These are phyloP conservation scores for Acrocera orbiculus DNA, from an alignment of 2,888 invertebrate genomes.

Conservation along the genomic window DNA sequence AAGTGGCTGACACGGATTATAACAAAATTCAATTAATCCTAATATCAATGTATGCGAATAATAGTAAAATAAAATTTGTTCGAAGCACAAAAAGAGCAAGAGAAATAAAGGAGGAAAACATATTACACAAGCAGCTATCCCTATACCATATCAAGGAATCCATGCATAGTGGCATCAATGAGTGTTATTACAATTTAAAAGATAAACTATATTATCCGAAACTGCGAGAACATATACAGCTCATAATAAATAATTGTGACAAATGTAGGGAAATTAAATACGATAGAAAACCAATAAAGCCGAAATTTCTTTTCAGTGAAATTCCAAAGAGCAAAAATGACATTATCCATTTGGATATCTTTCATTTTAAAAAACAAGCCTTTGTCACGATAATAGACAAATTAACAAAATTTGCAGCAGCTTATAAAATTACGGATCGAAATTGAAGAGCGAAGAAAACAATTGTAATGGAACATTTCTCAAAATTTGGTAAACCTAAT, in stretches of 20 bases:
- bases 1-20: conserved; percentile 7
- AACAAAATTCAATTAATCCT: too few species aligned
- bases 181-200: conserved; percentile 3
- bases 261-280: conserved; percentile 1
- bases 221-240: neutral
- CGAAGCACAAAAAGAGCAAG: neutral
- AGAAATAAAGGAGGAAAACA: conserved; percentile 1
- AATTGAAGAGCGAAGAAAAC: conserved; percentile 1
- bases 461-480: conserved; percentile 3
- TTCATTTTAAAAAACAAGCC: conserved; percentile 1
- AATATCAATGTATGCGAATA: neutral
- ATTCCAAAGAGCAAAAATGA: neutral
- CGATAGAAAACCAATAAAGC: conserved; percentile 1
- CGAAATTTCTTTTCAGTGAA: conserved; percentile 1
- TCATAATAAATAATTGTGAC: conserved; percentile 1
- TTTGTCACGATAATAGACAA: conserved; percentile 6
- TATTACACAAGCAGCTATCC: neutral
- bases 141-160: conserved; percentile 3
- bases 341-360: conserved; percentile 1
- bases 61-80: neutral
- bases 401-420: too few species aligned
- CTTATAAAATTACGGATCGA: conserved; percentile 3
- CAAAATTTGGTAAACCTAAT: conserved; percentile 5
- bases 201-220: conserved; percentile 1
- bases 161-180: conserved; percentile 7